Evolutionary conservation across 2,113 vertebrate genomes (phyloP).

Genomic region (Embiotoca jacksoni): DNA sequence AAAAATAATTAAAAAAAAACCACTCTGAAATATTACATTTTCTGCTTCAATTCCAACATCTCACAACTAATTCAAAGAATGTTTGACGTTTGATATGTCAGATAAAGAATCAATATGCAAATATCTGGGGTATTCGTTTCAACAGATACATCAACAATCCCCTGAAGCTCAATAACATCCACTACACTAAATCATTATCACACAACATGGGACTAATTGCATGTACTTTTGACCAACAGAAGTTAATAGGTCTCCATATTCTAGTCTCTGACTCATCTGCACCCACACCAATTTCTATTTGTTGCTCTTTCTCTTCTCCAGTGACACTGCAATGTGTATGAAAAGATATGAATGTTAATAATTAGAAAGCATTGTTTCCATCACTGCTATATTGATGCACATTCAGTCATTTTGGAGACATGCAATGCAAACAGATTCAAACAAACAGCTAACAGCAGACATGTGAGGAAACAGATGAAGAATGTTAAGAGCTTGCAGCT

Average conservation of each 20-base stretch:
- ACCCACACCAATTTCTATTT: slow-evolving; percentile 78
- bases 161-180: slow-evolving; percentile 52
- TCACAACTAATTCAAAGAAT: neutral
- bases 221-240: slow-evolving; percentile 72
- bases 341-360: slow-evolving; percentile 45
- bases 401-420: slow-evolving; percentile 59
- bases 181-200: slow-evolving; percentile 57
- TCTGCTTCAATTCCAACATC: slow-evolving; percentile 3
- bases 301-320: slow-evolving; percentile 63
- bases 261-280: slow-evolving; percentile 78
- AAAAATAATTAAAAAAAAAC: slow-evolving; percentile 3
- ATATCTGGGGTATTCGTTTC: slow-evolving; percentile 28
- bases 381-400: slow-evolving; percentile 52
- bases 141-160: slow-evolving; percentile 35
- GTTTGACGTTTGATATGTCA: neutral
- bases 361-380: slow-evolving; percentile 53
- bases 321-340: slow-evolving; percentile 46
- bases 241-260: slow-evolving; percentile 74
- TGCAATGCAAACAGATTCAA: slow-evolving; percentile 75
- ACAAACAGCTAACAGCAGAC: slow-evolving; percentile 79
- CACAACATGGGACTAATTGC: slow-evolving; percentile 69
- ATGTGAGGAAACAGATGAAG: slow-evolving; percentile 85
- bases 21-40: slow-evolving; percentile 17
- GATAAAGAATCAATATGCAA: slow-evolving; percentile 7
- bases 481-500: slow-evolving; percentile 85